phyloP scores from a whole-genome alignment of 2,888 invertebrate species.

The Cephus nigrinus region DNA sequence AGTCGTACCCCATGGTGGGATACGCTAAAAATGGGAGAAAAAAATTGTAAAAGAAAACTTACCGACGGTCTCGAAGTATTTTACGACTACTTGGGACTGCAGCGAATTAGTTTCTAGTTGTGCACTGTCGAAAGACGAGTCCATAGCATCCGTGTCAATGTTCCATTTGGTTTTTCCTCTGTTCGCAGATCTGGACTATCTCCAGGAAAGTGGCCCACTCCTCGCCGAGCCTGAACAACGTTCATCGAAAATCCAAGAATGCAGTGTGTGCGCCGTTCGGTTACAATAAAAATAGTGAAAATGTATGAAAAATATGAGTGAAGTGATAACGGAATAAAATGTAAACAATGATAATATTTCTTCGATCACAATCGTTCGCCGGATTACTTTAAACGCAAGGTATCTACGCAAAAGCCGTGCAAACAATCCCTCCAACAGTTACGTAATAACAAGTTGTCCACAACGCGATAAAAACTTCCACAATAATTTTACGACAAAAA shows the following conservation, averaged over 20 bases:
- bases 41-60: background rate
- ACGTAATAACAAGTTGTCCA: background rate
- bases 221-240: background rate
- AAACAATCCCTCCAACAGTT: background rate
- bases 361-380: background rate
- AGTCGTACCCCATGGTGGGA: background rate
- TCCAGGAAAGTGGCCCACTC: background rate
- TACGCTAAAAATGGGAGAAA: background rate
- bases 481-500: background rate
- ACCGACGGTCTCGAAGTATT: background rate
- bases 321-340: background rate
- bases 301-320: background rate
- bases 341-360: background rate
- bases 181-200: background rate
- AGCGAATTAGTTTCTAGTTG: background rate
- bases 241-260: background rate
- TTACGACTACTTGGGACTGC: background rate
- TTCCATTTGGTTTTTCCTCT: background rate
- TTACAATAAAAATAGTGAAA: background rate
- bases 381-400: background rate
- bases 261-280: background rate
- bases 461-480: background rate
- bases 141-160: background rate
- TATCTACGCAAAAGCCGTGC: background rate
- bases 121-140: background rate